These are phyloP conservation scores for Babylonia areolata DNA, from an alignment of 1,140 invertebrate genomes.

Conservation along the genomic window DNA sequence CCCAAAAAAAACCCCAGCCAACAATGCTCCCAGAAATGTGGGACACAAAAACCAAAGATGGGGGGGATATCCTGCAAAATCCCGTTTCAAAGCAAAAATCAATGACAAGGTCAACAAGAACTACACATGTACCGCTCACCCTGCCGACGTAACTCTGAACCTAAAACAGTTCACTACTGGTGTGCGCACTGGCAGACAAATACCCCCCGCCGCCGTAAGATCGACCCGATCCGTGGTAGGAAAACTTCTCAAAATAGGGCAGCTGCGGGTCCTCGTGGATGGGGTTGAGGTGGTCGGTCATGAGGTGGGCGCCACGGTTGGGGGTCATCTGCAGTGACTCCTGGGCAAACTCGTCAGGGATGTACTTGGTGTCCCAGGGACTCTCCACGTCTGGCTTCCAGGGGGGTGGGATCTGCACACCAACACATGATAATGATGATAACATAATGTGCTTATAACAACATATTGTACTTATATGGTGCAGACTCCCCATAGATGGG, in stretches of 20 bases:
- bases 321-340: conserved; percentile 70
- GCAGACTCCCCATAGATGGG: too few relatives aligned
- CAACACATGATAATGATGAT: too few relatives aligned
- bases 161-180: conserved; percentile 34
- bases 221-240: conserved; percentile 79
- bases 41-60: too few relatives aligned
- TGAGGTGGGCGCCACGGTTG: conserved; percentile 58
- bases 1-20: too few relatives aligned
- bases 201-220: conserved; percentile 57
- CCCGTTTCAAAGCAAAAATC: too few relatives aligned
- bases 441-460: too few relatives aligned
- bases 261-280: conserved; percentile 84
- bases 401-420: conserved; percentile 67
- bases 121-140: background rate
- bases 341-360: conserved; percentile 74
- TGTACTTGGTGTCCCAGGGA: conserved; percentile 73
- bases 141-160: background rate
- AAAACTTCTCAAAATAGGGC: conserved; percentile 86
- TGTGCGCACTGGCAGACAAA: conserved; percentile 32
- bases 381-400: conserved; percentile 73
- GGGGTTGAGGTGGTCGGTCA: conserved; percentile 80
- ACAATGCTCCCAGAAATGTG: too few relatives aligned
- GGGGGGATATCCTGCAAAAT: too few relatives aligned
- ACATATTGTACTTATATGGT: too few relatives aligned
- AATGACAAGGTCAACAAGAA: too few relatives aligned